phyloP scores from a whole-genome alignment of 2,888 invertebrate species.

The Drosophila testacea region DNA sequence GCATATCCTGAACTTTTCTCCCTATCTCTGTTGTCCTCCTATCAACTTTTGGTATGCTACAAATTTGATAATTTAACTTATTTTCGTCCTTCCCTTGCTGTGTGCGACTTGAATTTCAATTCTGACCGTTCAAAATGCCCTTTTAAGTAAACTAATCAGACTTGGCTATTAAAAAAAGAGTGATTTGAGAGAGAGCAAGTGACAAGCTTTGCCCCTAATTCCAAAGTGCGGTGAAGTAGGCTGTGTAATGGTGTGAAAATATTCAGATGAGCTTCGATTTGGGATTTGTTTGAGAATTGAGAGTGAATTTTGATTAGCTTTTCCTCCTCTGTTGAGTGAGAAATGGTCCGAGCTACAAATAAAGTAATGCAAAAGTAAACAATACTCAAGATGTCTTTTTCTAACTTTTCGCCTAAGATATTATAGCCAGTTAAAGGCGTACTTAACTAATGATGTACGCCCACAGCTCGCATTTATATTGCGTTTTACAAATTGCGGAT shows the following conservation, averaged over 20 bases:
- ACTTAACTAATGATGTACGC: constrained; percentile 42
- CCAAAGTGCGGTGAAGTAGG: constrained; percentile 1
- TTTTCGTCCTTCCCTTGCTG: constrained; percentile 27
- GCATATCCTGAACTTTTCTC: not conserved
- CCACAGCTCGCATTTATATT: constrained; percentile 30
- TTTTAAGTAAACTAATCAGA: constrained; percentile 14
- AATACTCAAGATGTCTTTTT: not conserved
- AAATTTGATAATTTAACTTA: constrained; percentile 66
- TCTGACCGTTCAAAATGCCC: not conserved
- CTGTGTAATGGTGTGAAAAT: constrained; percentile 31
- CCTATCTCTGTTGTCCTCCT: not conserved
- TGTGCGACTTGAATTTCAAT: constrained; percentile 27
- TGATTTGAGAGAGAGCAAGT: constrained; percentile 23
- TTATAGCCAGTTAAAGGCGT: not conserved
- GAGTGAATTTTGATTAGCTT: constrained; percentile 14
- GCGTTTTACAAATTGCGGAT: constrained; percentile 68
- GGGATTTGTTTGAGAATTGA: not conserved
- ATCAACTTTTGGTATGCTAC: constrained; percentile 53
- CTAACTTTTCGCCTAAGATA: not conserved
- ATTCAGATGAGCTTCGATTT: constrained; percentile 38
- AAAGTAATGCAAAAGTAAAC: not conserved
- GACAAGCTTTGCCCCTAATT: constrained; percentile 49
- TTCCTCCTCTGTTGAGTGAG: not conserved
- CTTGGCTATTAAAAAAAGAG: constrained; percentile 1
- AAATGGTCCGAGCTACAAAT: not conserved